Evolutionary conservation across 2,888 invertebrate species (phyloP).

Genomic region (Brenthis ino): DNA sequence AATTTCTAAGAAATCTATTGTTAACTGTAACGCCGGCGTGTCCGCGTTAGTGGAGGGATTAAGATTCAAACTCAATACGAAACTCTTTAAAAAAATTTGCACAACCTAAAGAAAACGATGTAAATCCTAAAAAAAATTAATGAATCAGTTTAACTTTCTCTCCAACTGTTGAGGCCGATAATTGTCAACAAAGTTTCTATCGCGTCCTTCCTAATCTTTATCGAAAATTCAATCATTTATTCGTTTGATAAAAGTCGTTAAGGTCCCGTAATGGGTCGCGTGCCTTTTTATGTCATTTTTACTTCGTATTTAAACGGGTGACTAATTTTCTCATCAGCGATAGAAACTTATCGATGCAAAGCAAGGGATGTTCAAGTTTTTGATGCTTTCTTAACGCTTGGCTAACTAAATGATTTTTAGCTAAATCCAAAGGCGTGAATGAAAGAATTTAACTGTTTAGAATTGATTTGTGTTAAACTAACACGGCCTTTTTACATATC

Average conservation of each 20-base stretch:
- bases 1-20: too few species aligned
- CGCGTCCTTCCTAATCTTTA: slow-evolving; percentile 69
- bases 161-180: slow-evolving; percentile 48
- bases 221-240: slow-evolving; percentile 81
- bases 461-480: too few species aligned
- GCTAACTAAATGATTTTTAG: slow-evolving; percentile 21
- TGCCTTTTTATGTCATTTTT: slow-evolving; percentile 66
- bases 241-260: slow-evolving; percentile 75
- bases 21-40: too few species aligned
- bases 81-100: neutral
- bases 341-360: slow-evolving; percentile 46
- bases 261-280: slow-evolving; percentile 67
- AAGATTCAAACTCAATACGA: neutral
- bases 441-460: neutral
- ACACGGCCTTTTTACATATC: too few species aligned
- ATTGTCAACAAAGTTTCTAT: slow-evolving; percentile 69
- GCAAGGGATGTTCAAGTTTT: slow-evolving; percentile 31
- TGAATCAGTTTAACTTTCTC: slow-evolving; percentile 50
- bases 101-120: slow-evolving; percentile 8
- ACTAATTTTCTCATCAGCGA: slow-evolving; percentile 63
- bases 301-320: slow-evolving; percentile 61
- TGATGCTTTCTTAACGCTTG: slow-evolving; percentile 29
- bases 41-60: too few species aligned
- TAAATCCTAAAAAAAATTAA: slow-evolving; percentile 33
- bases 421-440: neutral